phyloP scores from a whole-genome alignment of 1,140 invertebrate genomes.

The Ridgeia piscesae region DNA sequence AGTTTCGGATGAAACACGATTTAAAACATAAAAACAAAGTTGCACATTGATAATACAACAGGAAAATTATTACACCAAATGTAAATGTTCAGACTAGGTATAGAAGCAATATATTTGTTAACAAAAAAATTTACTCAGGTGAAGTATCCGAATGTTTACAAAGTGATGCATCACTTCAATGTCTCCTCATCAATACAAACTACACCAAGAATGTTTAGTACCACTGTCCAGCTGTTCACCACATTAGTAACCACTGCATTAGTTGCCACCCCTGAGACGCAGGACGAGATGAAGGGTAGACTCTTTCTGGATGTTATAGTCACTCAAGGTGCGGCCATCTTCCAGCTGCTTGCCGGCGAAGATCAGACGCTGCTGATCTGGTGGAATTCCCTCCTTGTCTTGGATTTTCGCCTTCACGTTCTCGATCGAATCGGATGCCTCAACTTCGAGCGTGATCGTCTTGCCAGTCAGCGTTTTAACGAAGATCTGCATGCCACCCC shows the following conservation, averaged over 20 bases:
- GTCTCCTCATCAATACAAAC: constrained; percentile 63
- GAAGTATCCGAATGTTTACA: neutral
- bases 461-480: too few species aligned
- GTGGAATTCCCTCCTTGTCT: too few species aligned
- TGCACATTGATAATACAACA: neutral
- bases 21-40: neutral
- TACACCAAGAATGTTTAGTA: constrained; percentile 66
- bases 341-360: too few species aligned
- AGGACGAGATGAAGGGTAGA: constrained; percentile 63
- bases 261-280: constrained; percentile 70
- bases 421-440: too few species aligned
- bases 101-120: too few species aligned
- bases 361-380: too few species aligned
- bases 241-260: neutral
- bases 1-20: neutral
- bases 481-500: too few species aligned
- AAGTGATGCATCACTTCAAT: neutral
- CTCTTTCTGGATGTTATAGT: constrained; percentile 32
- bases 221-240: constrained; percentile 33
- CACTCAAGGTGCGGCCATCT: constrained; percentile 50
- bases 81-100: neutral
- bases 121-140: neutral
- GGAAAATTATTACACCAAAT: too few species aligned
- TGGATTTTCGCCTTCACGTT: too few species aligned
- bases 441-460: too few species aligned